Conservation (phyloP, 2,797 vertebrate species). For the Cirrhinus mrigala region DNA sequence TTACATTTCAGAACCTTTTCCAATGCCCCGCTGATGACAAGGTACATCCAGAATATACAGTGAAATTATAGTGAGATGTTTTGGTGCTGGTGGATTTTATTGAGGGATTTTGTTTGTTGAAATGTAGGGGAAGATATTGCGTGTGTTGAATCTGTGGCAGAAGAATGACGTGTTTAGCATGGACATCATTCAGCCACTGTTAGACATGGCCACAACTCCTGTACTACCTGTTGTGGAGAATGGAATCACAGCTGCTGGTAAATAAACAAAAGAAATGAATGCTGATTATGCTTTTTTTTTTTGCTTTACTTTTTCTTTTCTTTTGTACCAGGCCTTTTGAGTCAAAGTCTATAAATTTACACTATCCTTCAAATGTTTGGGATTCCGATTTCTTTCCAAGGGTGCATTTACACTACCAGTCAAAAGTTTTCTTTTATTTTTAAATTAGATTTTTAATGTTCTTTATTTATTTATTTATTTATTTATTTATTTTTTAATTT, state of each 20-base stretch:
- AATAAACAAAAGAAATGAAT: not conserved
- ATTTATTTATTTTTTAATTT: no score
- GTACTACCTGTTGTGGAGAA: constrained; percentile 77
- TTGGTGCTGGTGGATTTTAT: not conserved
- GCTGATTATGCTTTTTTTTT: not conserved
- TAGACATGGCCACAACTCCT: constrained; percentile 90
- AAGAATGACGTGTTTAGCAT: constrained; percentile 98
- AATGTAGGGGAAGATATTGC: constrained; percentile 91
- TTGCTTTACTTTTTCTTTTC: not conserved
- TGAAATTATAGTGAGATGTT: not conserved
- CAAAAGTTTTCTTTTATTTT: no score
- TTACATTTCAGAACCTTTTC: constrained; percentile 96
- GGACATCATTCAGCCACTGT: constrained; percentile 93
- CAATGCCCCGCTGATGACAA: constrained; percentile 95
- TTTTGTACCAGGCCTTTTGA: not conserved
- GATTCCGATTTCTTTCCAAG: not conserved
- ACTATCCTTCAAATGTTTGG: not conserved
- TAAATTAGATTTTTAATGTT: no score
- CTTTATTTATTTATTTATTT: no score
- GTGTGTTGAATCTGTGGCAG: constrained; percentile 97
- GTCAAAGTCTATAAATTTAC: not conserved
- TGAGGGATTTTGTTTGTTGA: constrained; percentile 24
- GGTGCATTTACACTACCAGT: not conserved
- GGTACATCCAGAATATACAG: constrained; percentile 72
- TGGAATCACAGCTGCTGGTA: constrained; percentile 66